These are phyloP conservation scores for Dichetophora obliterata DNA, from an alignment of 2,888 invertebrate genomes.

Conservation along the genomic window DNA sequence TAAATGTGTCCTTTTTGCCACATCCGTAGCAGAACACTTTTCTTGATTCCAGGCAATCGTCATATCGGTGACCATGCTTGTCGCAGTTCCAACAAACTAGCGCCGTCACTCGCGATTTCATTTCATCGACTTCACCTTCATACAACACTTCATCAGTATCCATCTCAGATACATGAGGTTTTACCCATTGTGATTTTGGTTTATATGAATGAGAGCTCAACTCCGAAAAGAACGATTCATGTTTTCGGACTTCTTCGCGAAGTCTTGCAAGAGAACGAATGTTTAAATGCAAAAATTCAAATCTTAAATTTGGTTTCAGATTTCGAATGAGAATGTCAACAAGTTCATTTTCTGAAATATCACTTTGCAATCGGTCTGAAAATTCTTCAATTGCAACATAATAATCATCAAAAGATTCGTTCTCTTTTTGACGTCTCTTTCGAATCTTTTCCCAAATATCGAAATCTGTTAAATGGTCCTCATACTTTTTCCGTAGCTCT, in stretches of 20 bases:
- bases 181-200: no score
- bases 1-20: constrained; percentile 1
- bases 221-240: not conserved
- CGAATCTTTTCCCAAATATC: no score
- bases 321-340: no score
- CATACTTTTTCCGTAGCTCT: no score
- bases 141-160: no score
- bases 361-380: not conserved
- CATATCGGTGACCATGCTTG: constrained; percentile 1
- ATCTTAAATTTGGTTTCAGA: no score
- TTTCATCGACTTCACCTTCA: not conserved
- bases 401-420: no score
- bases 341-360: not conserved
- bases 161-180: no score
- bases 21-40: constrained; percentile 12
- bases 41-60: not conserved
- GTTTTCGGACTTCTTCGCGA: constrained; percentile 8
- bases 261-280: not conserved
- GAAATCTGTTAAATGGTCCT: no score
- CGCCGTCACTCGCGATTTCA: not conserved
- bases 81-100: constrained; percentile 6
- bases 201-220: no score
- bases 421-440: no score
- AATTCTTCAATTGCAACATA: constrained; percentile 6
- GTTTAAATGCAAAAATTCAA: no score